Conservation (phyloP, 1,140 invertebrate species). For the Mycetomoellerius zeteki region DNA sequence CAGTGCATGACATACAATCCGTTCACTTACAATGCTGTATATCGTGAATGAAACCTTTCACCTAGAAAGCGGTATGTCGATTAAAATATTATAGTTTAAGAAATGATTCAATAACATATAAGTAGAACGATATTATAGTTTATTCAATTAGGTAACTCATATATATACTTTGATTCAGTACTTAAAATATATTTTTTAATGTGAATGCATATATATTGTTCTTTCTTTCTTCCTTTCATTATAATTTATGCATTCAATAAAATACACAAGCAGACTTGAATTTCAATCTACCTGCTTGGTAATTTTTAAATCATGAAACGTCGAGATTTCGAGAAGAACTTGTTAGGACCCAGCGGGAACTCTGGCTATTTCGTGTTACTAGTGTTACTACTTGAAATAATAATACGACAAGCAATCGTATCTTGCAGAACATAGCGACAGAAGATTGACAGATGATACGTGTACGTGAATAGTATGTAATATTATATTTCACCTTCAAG, state of each 20-base stretch:
- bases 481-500: constrained; percentile 18
- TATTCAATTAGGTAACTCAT: not conserved
- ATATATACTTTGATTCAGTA: not conserved
- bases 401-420: constrained; percentile 65
- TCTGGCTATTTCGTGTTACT: constrained; percentile 70
- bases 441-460: constrained; percentile 75
- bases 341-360: constrained; percentile 71
- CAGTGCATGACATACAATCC: constrained; percentile 15
- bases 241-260: constrained; percentile 69
- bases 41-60: constrained; percentile 9
- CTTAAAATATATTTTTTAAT: not conserved
- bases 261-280: constrained; percentile 60
- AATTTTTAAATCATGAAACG: constrained; percentile 65
- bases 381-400: constrained; percentile 71
- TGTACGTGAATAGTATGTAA: constrained; percentile 51
- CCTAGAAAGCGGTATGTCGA: not conserved
- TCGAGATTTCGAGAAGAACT: constrained; percentile 68
- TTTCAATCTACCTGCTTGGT: constrained; percentile 66
- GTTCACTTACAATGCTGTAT: constrained; percentile 14
- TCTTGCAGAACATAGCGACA: constrained; percentile 29
- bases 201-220: constrained; percentile 2
- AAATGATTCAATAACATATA: constrained; percentile 4
- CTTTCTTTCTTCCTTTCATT: not conserved
- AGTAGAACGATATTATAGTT: not conserved
- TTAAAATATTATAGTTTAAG: not conserved